Evolutionary conservation across 1,140 invertebrate species (phyloP).

Genomic region (Coelopa frigida): DNA sequence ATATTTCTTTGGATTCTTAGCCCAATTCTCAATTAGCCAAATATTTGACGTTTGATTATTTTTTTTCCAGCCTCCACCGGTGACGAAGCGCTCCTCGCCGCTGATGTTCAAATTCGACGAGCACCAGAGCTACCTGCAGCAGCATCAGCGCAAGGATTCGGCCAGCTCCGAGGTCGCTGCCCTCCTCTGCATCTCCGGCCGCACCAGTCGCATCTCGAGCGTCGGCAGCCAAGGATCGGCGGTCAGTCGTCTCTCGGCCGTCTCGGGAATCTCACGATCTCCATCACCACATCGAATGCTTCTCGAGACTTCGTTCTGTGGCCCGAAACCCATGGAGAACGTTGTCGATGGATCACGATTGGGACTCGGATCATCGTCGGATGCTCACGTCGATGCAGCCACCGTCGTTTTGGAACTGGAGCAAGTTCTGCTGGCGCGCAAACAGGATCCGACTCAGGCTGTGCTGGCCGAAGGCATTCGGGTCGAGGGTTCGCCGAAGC

Average conservation of each 20-base stretch:
- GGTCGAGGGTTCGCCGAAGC: conserved; percentile 26
- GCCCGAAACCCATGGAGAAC: conserved; percentile 61
- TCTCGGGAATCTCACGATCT: conserved; percentile 62
- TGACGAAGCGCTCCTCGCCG: conserved; percentile 44
- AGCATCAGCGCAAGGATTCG: conserved; percentile 67
- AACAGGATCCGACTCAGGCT: conserved; percentile 51
- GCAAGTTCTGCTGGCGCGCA: conserved; percentile 55
- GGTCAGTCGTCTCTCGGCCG: conserved; percentile 60
- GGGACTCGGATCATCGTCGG: neutral
- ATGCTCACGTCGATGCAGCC: conserved; percentile 46
- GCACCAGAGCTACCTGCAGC: conserved; percentile 48
- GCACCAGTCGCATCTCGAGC: conserved; percentile 72
- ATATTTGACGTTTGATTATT: no score
- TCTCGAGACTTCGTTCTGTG: conserved; percentile 82
- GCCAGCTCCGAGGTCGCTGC: conserved; percentile 56
- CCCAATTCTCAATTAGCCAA: no score
- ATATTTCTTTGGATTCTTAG: no score
- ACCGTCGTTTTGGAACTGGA: conserved; percentile 53
- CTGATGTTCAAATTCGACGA: conserved; percentile 51
- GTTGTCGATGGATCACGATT: conserved; percentile 8
- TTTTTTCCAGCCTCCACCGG: no score
- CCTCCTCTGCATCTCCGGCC: conserved; percentile 70
- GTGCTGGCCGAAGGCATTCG: conserved; percentile 50
- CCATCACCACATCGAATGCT: conserved; percentile 83
- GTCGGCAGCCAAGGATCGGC: conserved; percentile 62